phyloP scores from a whole-genome alignment of 2,113 vertebrate genomes.

The Trachemys scripta region DNA sequence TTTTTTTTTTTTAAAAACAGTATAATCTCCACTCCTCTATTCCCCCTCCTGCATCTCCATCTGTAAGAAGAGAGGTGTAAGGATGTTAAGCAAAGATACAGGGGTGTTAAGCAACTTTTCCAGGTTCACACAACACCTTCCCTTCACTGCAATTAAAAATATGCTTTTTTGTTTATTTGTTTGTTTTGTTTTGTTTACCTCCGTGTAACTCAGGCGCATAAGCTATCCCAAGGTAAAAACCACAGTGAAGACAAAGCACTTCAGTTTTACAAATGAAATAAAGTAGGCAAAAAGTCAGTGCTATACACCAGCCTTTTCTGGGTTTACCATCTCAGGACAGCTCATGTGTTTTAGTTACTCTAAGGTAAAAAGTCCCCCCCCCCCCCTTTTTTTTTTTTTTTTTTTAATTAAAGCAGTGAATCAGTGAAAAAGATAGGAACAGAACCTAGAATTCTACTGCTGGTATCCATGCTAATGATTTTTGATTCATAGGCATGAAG shows the following conservation, averaged over 20 bases:
- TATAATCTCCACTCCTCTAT: too few relatives aligned
- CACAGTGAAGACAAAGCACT: background rate
- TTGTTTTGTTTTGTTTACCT: background rate
- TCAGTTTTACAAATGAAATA: too few relatives aligned
- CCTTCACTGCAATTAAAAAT: background rate
- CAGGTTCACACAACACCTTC: background rate
- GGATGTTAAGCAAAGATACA: background rate
- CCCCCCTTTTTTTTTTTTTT: too few relatives aligned
- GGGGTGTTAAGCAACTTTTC: background rate
- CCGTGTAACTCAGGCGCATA: accelerated
- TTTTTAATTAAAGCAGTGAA: background rate
- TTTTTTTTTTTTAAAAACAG: too few relatives aligned
- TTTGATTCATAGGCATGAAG: too few relatives aligned
- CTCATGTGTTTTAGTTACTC: background rate
- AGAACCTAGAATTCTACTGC: too few relatives aligned
- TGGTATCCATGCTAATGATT: background rate
- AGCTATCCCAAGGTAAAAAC: background rate
- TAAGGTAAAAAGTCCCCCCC: background rate
- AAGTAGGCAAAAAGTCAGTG: background rate
- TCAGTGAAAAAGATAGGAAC: background rate
- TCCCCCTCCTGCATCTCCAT: background rate
- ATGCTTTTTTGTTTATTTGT: too few relatives aligned
- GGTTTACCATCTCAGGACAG: background rate
- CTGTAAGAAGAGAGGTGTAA: background rate
- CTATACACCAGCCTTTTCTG: background rate